Evolutionary conservation across 23 tunicate species (phyloP).

Genomic region (Diplosoma virens): DNA sequence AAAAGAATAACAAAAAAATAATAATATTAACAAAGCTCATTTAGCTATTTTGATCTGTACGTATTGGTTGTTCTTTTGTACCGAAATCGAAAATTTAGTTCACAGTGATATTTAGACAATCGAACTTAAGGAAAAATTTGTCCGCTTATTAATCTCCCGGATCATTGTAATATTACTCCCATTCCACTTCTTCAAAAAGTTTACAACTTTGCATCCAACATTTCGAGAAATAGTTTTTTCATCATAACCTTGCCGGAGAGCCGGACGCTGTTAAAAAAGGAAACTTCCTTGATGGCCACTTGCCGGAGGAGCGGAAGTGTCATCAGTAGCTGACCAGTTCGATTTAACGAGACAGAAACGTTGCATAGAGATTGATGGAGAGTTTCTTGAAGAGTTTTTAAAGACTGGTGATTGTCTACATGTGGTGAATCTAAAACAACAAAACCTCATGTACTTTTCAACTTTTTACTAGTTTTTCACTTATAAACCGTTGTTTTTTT

Average conservation of each 20-base stretch:
- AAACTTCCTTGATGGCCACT: slow-evolving; percentile 66
- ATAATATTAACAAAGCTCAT: too few species aligned
- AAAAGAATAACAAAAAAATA: too few species aligned
- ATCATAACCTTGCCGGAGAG: slow-evolving; percentile 60
- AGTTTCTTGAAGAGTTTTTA: slow-evolving; percentile 48
- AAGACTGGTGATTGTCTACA: slow-evolving; percentile 50
- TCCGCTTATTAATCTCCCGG: too few species aligned
- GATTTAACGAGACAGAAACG: slow-evolving; percentile 25
- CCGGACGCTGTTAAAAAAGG: slow-evolving; percentile 70
- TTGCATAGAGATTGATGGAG: slow-evolving; percentile 59
- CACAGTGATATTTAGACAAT: too few species aligned
- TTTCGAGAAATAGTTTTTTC: slow-evolving; percentile 83
- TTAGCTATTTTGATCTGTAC: too few species aligned
- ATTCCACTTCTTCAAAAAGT: background rate
- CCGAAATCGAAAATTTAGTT: too few species aligned
- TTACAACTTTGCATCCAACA: slow-evolving; percentile 88
- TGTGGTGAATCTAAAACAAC: slow-evolving; percentile 64
- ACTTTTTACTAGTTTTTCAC: background rate
- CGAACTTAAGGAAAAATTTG: too few species aligned
- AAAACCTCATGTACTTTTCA: background rate
- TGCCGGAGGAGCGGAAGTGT: slow-evolving; percentile 67
- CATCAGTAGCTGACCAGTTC: slow-evolving; percentile 70
- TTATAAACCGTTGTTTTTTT: too few species aligned
- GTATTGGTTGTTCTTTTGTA: too few species aligned
- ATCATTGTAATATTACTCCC: too few species aligned